Base-by-base conservation (phyloP, 2,888 invertebrate genomes). In the Ganaspis brasiliensis region DNA sequence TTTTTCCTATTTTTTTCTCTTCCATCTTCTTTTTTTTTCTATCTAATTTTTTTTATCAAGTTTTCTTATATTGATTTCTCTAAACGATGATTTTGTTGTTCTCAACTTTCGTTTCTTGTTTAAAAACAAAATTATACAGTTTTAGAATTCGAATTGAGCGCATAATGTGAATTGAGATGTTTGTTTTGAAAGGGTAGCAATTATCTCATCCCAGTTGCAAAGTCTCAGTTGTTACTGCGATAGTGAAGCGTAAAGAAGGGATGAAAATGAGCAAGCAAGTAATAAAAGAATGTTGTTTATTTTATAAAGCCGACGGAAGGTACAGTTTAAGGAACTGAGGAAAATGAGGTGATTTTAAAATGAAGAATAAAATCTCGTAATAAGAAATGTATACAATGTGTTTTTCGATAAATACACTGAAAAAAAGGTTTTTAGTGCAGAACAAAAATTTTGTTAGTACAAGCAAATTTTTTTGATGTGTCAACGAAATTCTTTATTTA, bases 61-160 rank as follows among this genome's bases (percentile, higher is more conserved):
- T 63, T 9, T 40, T 14, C 19, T 21, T 0, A 19, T 37, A 40
- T 14, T 45, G 8, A 24, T 8, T n/a, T 24, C 24, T 67, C 2
- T 45, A 67, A 45, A 8, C 2, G 24, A 24, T 52, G 19, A 19
- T 19, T 52, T 26, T 24, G 2, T 45, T 40, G 1, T 37, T 19
- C 14, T 1, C 6, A n/a, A 19, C 21, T 67, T 24, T 4, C n/a
- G 1, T 6, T 45, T 16, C 40, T 16, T 45, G 45, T 67, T 26
- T 26, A 67, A 14, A 49, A 67, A 67, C 14, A 49, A 67, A n/a
- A 67, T 67, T 67, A n/a, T 21, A 16, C 26, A n/a, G 24, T 16
- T n/a, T n/a, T 24, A 52, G 16, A 52, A 49, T 49, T 26, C n/a
- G 24, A 2, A 45, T 45, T n/a, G n/a, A 45, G 26, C 10, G 9